Evolutionary conservation across 2,797 vertebrate species (phyloP).

Genomic region (Coreius guichenoti): DNA sequence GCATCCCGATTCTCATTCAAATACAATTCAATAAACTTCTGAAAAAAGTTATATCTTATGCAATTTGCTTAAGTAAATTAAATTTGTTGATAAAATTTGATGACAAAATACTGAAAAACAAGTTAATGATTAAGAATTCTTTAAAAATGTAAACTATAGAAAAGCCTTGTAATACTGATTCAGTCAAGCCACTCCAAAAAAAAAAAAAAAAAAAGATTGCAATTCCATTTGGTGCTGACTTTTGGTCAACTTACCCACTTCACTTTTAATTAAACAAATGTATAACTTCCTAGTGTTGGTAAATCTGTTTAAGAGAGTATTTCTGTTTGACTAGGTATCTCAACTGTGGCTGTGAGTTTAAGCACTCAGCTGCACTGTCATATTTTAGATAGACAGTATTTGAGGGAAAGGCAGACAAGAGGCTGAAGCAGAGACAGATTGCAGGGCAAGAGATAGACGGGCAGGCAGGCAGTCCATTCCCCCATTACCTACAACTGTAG

Average conservation of each 20-base stretch:
- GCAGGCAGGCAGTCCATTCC: constrained; percentile 63
- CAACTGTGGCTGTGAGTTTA: not conserved
- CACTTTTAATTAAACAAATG: constrained; percentile 1
- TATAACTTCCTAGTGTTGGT: not conserved
- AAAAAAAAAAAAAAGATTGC: not conserved
- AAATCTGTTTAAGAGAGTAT: not conserved
- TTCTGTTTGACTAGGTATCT: not conserved
- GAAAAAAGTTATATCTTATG: not conserved
- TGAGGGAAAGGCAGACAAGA: constrained; percentile 30
- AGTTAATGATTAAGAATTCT: not conserved
- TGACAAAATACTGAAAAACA: not conserved
- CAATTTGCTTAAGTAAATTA: not conserved
- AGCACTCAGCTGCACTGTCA: constrained; percentile 53
- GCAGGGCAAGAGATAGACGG: constrained; percentile 54
- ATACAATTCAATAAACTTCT: not conserved
- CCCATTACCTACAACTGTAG: constrained; percentile 84
- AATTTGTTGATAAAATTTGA: not conserved
- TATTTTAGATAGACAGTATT: constrained; percentile 4
- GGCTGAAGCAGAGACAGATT: constrained; percentile 27
- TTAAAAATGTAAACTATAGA: not conserved
- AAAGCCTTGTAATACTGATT: not conserved
- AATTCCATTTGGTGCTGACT: not conserved
- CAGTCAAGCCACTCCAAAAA: no score
- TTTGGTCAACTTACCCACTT: not conserved
- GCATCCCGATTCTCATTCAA: not conserved